Evolutionary conservation across 2,113 vertebrate species (phyloP), one percentile per base, ranked within the genome.

Genomic region (Acanthisitta chloris): DNA sequence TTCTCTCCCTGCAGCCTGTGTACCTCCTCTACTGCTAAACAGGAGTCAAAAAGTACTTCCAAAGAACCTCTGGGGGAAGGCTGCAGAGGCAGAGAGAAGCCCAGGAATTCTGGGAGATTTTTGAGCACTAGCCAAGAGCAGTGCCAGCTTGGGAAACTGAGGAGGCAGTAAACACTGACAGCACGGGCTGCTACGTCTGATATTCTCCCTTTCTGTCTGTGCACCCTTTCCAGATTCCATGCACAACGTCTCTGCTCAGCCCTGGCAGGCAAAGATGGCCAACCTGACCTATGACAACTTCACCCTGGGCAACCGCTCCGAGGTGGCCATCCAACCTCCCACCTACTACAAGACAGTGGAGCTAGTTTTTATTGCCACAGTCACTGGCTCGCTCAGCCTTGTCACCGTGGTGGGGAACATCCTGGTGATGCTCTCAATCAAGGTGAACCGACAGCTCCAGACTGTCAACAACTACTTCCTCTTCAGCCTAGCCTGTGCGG

Each of bases 391-490:
- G 0, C 98, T 99, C 79, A 99, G 99, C 94, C 99, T 99, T 9
- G 99, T 99, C 97, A 99, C 99, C 0, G 99, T 99, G 12, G 99
- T 99, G 34, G 99, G 99, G 73, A 99, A 99, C 94, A 99, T 99
- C 96, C 96, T 99, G 84, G 99, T 99, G 92, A 99, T 99, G 99
- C 98, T 99, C 29, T 99, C 99, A 90, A 99, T 99, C 97, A 99
- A 99, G 97, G 99, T 99, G 38, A 99, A 99, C 97, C 98, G 99
- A 49, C 99, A 99, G 96, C 97, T 99, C 73, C 99, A 99, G 97
- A 99, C 99, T 5, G 99, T 99, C 96, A 99, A 99, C 97, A 99
- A 99, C 97, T 99, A 99, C 77, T 99, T 99, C 94, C 97, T 99
- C 42, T 99, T 99, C 97, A 99, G 99, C 85, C 96, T 99, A 94